Evolutionary conservation across 2,888 invertebrate species (phyloP), one percentile per base, ranked within the genome.

Genomic region (Frankliniella fusca): DNA sequence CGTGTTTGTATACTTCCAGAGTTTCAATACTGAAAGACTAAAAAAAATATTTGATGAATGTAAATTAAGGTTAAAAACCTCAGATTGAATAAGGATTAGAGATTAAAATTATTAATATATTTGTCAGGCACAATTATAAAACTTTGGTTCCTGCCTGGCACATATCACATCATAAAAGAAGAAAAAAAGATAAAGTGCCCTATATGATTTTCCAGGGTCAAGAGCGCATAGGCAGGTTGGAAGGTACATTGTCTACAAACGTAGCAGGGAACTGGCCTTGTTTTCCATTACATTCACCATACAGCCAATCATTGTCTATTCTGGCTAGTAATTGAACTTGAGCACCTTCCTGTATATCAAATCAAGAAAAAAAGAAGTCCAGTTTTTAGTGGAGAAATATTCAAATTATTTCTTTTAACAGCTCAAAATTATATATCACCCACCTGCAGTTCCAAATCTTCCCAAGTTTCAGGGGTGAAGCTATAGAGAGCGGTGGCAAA

Each of bases 261-360:
- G 93, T 94, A 49, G 91, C 90, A 82, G 95, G 95, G 88, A 95
- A 95, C 87, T 95, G 94, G 84, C 95, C 95, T 86, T 89, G 91
- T 84, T 89, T 88, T 54, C 92, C 92, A 83, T 91, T 90, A 84
- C 91, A 91, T 87, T 93, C 93, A 23, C 95, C 95, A 86, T 91
- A 93, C 83, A 94, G 90, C 95, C 95, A 95, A 85, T 94, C 93
- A 81, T 93, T 91, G 85, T 93, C 93, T 85, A 95, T 90, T 88
- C 91, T 92, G 85, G 92, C 91, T 79, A 92, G 89, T 82, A 95
- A 91, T 81, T 88, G 90, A 81, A 95, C 91, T 83, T 90, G 87
- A 85, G 91, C 91, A 83, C 92, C 91, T 87, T 91, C 91, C 92
- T 92, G 84, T 23, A 87, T 85, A 5, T 38, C 38, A 38, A 38